A percentile compares a stretch with the other conserved stretches of the same genome.
phyloP scores from a whole-genome alignment of 1,140 invertebrate species.

The Atopsyche davidsoni region DNA sequence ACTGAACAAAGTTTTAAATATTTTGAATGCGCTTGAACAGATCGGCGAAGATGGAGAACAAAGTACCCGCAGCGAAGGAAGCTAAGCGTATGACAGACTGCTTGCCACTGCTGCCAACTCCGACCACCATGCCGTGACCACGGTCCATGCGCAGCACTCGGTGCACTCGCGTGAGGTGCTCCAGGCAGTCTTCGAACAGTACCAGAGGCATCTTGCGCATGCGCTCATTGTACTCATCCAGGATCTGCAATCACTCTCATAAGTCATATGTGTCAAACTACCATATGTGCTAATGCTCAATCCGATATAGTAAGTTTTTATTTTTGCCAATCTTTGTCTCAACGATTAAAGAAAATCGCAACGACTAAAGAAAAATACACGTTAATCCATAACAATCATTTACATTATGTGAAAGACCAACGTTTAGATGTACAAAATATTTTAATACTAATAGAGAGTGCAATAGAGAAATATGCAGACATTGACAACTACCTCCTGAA shows the following conservation, averaged over 20 bases:
- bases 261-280: not conserved
- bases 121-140: conserved; percentile 78
- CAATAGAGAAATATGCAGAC: too few species aligned
- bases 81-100: conserved; percentile 64
- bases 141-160: conserved; percentile 74
- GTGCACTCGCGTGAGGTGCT: conserved; percentile 81
- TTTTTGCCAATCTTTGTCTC: too few species aligned
- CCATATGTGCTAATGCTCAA: too few species aligned
- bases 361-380: too few species aligned
- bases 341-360: too few species aligned
- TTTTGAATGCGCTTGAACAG: too few species aligned
- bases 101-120: conserved; percentile 83
- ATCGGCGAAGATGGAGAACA: too few species aligned
- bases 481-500: conserved; percentile 62
- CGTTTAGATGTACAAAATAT: too few species aligned
- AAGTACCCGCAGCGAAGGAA: conserved; percentile 63
- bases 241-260: conserved; percentile 51
- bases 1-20: too few species aligned
- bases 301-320: conserved; percentile 11
- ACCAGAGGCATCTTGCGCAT: conserved; percentile 68
- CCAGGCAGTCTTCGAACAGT: conserved; percentile 83
- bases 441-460: too few species aligned
- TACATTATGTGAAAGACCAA: too few species aligned
- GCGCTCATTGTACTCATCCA: conserved; percentile 78
- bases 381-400: too few species aligned